Evolutionary conservation across 1,140 invertebrate genomes (phyloP).

Genomic region (Pseudomyrmex cubaensis): DNA sequence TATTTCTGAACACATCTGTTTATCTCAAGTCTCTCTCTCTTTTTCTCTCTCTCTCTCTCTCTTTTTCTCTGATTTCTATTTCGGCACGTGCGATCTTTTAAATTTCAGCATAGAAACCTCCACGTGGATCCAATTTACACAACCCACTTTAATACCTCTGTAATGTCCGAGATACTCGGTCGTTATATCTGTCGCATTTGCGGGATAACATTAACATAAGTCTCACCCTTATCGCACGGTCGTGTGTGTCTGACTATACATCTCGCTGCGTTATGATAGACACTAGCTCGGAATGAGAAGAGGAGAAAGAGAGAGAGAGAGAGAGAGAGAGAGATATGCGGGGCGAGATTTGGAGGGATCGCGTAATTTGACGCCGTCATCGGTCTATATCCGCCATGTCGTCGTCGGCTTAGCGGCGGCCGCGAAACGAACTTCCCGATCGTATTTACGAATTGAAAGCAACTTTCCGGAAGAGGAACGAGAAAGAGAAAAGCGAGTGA

Average conservation of each 20-base stretch:
- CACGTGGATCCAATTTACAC: not conserved
- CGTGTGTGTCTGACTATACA: constrained; percentile 35
- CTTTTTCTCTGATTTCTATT: not conserved
- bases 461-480: constrained; percentile 20
- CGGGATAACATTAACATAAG: constrained; percentile 51
- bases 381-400: constrained; percentile 41
- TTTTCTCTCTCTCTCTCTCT: not conserved
- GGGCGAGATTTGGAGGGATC: constrained; percentile 4
- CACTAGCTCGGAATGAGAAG: constrained; percentile 32
- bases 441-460: constrained; percentile 59
- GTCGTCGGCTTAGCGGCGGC: constrained; percentile 50
- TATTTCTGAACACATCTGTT: not conserved
- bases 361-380: constrained; percentile 51
- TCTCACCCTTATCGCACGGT: constrained; percentile 46
- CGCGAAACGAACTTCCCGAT: constrained; percentile 53
- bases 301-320: not conserved
- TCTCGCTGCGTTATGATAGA: constrained; percentile 22
- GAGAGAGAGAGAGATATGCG: not conserved
- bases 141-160: constrained; percentile 20
- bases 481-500: not conserved
- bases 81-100: not conserved
- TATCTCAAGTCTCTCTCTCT: not conserved
- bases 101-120: not conserved
- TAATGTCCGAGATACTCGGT: constrained; percentile 40
- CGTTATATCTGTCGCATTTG: constrained; percentile 35